Conservation (phyloP, 2,888 invertebrate genomes). For the Hipparchia semele region DNA sequence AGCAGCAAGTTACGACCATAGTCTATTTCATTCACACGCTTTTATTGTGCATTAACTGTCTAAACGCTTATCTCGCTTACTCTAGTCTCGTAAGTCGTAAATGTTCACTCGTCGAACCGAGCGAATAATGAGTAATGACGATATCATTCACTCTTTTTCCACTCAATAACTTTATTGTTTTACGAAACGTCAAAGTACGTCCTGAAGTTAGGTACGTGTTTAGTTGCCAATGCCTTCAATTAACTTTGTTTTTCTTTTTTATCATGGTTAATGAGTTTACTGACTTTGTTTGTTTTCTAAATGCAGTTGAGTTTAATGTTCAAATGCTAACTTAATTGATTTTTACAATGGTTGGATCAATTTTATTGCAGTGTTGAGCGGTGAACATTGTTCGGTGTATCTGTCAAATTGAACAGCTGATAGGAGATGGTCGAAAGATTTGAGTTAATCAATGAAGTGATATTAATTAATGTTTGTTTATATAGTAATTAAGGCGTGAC, state of each 20-base stretch:
- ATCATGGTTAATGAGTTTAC: slow-evolving; percentile 26
- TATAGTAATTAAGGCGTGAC: slow-evolving; percentile 4
- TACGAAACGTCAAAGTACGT: not conserved
- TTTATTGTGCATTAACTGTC: not conserved
- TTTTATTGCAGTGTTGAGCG: not conserved
- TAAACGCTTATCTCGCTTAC: not conserved
- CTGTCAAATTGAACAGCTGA: slow-evolving; percentile 53
- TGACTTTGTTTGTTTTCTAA: slow-evolving; percentile 19
- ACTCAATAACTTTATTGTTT: not conserved
- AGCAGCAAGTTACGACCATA: not conserved
- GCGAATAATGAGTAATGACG: not conserved
- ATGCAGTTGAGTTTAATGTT: slow-evolving; percentile 12
- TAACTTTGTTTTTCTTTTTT: slow-evolving; percentile 1
- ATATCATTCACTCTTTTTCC: slow-evolving; percentile 1
- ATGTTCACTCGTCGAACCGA: not conserved
- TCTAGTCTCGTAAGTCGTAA: too few species aligned
- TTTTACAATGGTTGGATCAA: too few species aligned
- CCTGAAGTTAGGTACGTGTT: too few species aligned
- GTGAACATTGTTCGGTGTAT: slow-evolving; percentile 6
- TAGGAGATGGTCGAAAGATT: slow-evolving; percentile 28
- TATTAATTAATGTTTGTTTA: slow-evolving; percentile 15
- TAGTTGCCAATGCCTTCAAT: too few species aligned
- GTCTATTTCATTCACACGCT: not conserved
- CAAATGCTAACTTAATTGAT: not conserved
- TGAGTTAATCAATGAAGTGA: not conserved